These are phyloP conservation scores for Myotis lucifugus DNA, from an alignment of 2,113 vertebrate genomes.

Conservation along the genomic window DNA sequence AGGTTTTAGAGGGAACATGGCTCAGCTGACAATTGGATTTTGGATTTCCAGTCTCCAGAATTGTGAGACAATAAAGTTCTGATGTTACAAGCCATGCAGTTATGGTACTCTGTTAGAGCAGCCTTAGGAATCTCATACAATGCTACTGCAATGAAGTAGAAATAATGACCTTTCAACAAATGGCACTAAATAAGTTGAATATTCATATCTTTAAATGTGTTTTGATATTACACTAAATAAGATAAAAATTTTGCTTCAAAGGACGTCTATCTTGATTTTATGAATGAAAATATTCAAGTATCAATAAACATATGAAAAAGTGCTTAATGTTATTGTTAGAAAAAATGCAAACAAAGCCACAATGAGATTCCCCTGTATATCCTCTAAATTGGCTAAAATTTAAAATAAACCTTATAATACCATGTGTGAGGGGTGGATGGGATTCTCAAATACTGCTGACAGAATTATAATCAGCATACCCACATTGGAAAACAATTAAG, in stretches of 20 bases:
- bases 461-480: background rate
- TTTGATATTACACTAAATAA: background rate
- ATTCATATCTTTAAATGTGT: background rate
- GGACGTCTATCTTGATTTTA: background rate
- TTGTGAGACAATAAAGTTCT: background rate
- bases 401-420: background rate
- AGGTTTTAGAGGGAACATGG: background rate
- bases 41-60: background rate
- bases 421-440: background rate
- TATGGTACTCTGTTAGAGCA: background rate
- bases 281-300: slow-evolving; percentile 1
- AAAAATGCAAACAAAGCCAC: background rate
- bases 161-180: background rate
- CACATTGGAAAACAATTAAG: background rate
- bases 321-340: background rate
- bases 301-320: background rate
- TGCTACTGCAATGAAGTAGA: background rate
- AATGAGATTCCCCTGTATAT: background rate
- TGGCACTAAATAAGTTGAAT: background rate
- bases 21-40: background rate
- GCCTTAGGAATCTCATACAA: background rate
- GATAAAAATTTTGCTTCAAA: background rate
- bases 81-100: background rate
- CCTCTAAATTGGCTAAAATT: background rate
- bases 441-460: background rate